Percentiles rank a stretch among this genome's conserved stretches.
phyloP scores from a whole-genome alignment of 1,140 invertebrate genomes.

The Heliothis subflexa region DNA sequence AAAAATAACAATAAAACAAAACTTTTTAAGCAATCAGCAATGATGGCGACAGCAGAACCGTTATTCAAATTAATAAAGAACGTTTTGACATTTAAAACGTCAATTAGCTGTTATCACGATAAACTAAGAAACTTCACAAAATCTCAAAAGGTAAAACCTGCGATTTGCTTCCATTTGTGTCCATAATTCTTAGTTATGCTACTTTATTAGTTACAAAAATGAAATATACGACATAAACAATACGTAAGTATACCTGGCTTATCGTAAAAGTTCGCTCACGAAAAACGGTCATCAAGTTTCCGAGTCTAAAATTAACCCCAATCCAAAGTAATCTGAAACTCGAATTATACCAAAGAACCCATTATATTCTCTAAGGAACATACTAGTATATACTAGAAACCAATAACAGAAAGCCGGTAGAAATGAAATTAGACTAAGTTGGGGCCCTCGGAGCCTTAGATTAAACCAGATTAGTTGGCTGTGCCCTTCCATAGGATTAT shows the following conservation, averaged over 20 bases:
- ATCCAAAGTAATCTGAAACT: not conserved
- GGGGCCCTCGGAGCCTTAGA: slow-evolving; percentile 21
- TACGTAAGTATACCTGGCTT: too few species aligned
- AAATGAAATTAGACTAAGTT: slow-evolving; percentile 44
- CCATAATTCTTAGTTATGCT: too few species aligned
- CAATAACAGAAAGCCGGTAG: slow-evolving; percentile 41
- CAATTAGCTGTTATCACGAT: slow-evolving; percentile 18
- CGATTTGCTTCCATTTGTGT: too few species aligned
- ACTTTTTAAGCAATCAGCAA: not conserved
- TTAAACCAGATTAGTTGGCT: slow-evolving; percentile 32
- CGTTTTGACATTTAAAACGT: slow-evolving; percentile 7
- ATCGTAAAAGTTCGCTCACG: too few species aligned
- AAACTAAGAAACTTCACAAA: too few species aligned
- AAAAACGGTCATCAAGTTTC: too few species aligned
- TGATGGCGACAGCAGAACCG: not conserved
- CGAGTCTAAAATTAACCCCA: not conserved
- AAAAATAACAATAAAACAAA: slow-evolving; percentile 37
- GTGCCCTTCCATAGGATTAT: slow-evolving; percentile 19
- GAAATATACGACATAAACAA: too few species aligned
- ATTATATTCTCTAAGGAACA: not conserved
- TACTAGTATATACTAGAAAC: not conserved
- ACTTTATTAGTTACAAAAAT: too few species aligned
- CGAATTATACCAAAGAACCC: not conserved
- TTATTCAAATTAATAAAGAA: slow-evolving; percentile 17
- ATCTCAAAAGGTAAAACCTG: too few species aligned